Base-by-base conservation (phyloP, 1,140 invertebrate genomes). In the Drosophila insularis region DNA sequence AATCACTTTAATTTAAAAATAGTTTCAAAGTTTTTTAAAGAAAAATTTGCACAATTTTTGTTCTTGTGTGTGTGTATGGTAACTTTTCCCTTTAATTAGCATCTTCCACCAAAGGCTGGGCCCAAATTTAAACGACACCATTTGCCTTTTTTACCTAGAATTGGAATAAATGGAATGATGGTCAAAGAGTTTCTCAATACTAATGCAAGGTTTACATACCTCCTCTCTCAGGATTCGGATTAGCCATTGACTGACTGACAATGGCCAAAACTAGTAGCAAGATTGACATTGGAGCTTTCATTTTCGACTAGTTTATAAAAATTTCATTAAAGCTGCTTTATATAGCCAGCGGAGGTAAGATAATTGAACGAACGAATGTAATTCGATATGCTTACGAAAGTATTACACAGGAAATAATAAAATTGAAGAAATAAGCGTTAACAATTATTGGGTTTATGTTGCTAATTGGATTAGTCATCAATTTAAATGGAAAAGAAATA, bases 51-150 rank as follows among this genome's bases (percentile, higher is more conserved):
- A 32, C 54, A 32, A 14, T 56, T 56, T 27, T 17, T 35, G 13
- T 56, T 4, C 10, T 6, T 27, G 23, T 27, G 23, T 27, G 23
- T 27, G 23, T 27, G 27, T 27, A 1, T 27, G 4, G 27, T 6
- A 1, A n/a, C n/a, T 14, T n/a, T 55, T 10, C 11, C 4, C n/a
- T 31, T 31, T 31, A 27, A 27, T 5, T 23, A 50, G 10, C 43
- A 50, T 19, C 17, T 50, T 11, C 43, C 43, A 50, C 43, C 43
- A 17, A 10, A 50, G 2, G 2, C 43, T 21, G 43, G 43, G 1
- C 43, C 43, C 17, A 50, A 50, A 50, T 50, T 50, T 19, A 50
- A 50, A 10, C 43, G 43, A 50, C 43, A 50, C 43, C 43, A 50
- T 50, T 50, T 50, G 43, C 43, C 8, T 17, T 11, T 11, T 0